phyloP scores from a whole-genome alignment of 2,797 vertebrate genomes.

The Cottoperca gobio region DNA sequence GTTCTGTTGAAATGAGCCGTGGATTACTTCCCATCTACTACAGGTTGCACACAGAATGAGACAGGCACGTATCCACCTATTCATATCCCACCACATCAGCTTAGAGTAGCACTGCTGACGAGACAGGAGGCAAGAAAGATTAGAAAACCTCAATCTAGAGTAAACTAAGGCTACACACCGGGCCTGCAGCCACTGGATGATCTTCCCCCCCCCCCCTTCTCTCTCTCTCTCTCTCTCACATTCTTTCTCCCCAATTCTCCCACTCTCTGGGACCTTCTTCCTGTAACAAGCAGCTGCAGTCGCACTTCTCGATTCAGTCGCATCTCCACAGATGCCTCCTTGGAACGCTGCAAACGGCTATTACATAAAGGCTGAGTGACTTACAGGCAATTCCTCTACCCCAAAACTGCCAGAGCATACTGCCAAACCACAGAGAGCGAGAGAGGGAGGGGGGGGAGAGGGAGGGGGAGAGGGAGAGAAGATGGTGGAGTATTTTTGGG shows the following conservation, averaged over 20 bases:
- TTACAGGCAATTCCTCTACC: conserved; percentile 83
- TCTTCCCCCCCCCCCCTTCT: not conserved
- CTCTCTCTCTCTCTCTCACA: not conserved
- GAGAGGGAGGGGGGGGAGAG: conserved; percentile 19
- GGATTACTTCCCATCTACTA: conserved; percentile 43
- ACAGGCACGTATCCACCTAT: conserved; percentile 20
- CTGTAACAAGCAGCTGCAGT: conserved; percentile 61
- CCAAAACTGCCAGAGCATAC: conserved; percentile 66
- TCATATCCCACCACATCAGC: conserved; percentile 28
- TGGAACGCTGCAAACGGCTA: conserved; percentile 72
- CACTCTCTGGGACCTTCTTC: conserved; percentile 49
- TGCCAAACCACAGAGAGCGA: conserved; percentile 58
- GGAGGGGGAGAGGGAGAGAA: conserved; percentile 34
- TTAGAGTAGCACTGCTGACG: conserved; percentile 45
- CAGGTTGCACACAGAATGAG: conserved; percentile 30
- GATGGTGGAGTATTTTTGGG: conserved; percentile 71
- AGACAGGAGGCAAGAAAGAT: conserved; percentile 39
- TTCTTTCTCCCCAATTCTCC: conserved; percentile 1
- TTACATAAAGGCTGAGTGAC: conserved; percentile 82
- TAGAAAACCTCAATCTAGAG: conserved; percentile 32
- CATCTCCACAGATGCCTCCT: conserved; percentile 66
- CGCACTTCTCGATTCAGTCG: conserved; percentile 48
- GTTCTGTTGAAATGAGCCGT: conserved; percentile 24
- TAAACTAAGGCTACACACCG: conserved; percentile 36
- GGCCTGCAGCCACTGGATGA: conserved; percentile 41